Evolutionary conservation across 2,113 vertebrate genomes (phyloP).

Genomic region (Hemibates koningsi): DNA sequence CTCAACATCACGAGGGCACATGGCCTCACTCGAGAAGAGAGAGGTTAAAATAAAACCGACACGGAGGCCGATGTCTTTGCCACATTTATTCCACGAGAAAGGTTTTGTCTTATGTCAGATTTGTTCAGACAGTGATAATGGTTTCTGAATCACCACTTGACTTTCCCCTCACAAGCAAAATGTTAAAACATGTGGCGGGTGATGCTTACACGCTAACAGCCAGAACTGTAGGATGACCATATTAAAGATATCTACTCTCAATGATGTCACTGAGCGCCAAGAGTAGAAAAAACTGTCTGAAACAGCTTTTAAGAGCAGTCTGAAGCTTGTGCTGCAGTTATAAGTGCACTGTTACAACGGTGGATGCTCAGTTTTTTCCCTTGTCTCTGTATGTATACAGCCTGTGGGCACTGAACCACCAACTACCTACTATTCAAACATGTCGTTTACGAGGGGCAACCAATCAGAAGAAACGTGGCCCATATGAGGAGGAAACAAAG

Average conservation of each 20-base stretch:
- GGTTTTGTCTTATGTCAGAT: background rate
- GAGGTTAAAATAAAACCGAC: background rate
- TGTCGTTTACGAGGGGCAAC: background rate
- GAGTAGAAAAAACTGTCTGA: background rate
- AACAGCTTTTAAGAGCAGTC: background rate
- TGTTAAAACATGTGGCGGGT: background rate
- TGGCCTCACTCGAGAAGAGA: background rate
- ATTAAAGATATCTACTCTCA: background rate
- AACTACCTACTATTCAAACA: background rate
- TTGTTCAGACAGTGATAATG: background rate
- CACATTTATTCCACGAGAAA: background rate
- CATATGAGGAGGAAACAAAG: background rate
- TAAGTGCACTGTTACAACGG: background rate
- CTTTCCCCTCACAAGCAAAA: background rate
- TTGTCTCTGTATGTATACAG: background rate
- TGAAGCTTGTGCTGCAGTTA: background rate
- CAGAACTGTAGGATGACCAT: background rate
- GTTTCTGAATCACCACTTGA: background rate
- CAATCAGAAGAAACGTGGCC: accelerated
- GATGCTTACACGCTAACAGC: background rate
- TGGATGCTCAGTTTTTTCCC: accelerated
- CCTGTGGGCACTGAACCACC: background rate
- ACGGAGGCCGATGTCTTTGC: background rate
- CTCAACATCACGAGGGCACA: background rate
- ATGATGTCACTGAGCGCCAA: background rate